phyloP scores from a whole-genome alignment of 2,888 invertebrate species.

The Oscheius sp. region DNA sequence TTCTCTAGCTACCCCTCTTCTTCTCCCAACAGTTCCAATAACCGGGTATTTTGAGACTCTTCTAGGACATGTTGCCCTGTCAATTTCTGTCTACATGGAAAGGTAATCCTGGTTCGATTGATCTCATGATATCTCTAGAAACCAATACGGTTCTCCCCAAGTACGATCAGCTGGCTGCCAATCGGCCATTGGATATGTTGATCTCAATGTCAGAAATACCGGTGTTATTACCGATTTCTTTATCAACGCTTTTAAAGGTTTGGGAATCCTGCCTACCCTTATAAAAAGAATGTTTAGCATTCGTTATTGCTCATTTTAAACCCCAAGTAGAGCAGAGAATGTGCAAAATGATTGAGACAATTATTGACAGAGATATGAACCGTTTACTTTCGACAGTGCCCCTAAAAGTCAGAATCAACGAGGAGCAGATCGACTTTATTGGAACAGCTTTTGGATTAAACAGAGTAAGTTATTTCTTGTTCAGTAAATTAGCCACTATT shows the following conservation, averaged over 20 bases:
- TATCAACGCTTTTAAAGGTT: slow-evolving; percentile 72
- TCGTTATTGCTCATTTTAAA: slow-evolving; percentile 70
- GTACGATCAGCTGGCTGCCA: slow-evolving; percentile 67
- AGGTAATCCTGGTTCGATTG: slow-evolving; percentile 46
- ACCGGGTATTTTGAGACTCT: slow-evolving; percentile 70
- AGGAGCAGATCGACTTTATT: slow-evolving; percentile 69
- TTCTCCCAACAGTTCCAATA: slow-evolving; percentile 71
- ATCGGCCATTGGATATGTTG: slow-evolving; percentile 70
- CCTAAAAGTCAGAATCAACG: slow-evolving; percentile 69
- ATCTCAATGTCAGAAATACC: slow-evolving; percentile 71
- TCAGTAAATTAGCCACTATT: not conserved
- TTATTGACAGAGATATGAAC: slow-evolving; percentile 71
- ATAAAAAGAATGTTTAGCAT: slow-evolving; percentile 56
- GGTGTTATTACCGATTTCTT: slow-evolving; percentile 72
- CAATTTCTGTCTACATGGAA: slow-evolving; percentile 69
- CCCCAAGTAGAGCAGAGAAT: slow-evolving; percentile 72
- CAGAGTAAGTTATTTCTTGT: not conserved
- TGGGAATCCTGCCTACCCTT: not conserved
- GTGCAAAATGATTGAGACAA: slow-evolving; percentile 72
- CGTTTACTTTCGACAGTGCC: slow-evolving; percentile 69
- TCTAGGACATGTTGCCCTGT: slow-evolving; percentile 70
- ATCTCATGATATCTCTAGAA: slow-evolving; percentile 58
- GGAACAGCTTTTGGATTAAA: slow-evolving; percentile 60
- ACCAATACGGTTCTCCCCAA: slow-evolving; percentile 67
- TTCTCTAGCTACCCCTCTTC: slow-evolving; percentile 66